phyloP scores from a whole-genome alignment of 2,113 vertebrate genomes.

The Acanthisitta chloris region DNA sequence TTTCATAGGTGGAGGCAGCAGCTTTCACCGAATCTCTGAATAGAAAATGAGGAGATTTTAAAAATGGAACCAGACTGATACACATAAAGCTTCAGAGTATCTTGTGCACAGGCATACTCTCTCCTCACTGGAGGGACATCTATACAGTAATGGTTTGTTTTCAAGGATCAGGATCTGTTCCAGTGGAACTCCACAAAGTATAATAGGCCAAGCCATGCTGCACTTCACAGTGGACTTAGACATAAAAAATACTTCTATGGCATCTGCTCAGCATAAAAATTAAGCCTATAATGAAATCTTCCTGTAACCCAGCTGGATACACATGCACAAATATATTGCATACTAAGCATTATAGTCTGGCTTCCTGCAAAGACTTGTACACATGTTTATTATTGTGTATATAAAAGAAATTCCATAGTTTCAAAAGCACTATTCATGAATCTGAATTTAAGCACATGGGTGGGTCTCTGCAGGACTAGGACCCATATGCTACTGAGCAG shows the following conservation, averaged over 20 bases:
- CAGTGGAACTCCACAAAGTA: neutral
- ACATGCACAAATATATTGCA: neutral
- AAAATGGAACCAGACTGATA: neutral
- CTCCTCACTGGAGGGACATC: neutral
- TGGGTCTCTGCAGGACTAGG: neutral
- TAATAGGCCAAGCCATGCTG: neutral
- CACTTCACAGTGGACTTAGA: neutral
- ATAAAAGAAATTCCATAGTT: neutral
- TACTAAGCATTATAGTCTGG: neutral
- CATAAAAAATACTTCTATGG: neutral
- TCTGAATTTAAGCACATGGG: neutral
- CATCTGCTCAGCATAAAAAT: neutral
- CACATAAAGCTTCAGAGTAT: neutral
- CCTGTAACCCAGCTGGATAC: neutral
- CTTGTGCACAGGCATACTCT: neutral
- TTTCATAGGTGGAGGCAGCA: neutral
- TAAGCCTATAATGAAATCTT: neutral
- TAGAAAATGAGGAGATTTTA: neutral
- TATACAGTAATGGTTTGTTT: neutral
- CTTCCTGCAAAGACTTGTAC: slow-evolving; percentile 5
- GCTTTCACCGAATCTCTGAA: neutral
- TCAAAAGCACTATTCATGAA: neutral
- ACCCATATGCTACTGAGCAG: neutral
- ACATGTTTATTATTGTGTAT: neutral
- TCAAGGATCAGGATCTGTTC: neutral